Evolutionary conservation across 2,888 invertebrate genomes (phyloP), one percentile per base, ranked within the genome.

Genomic region (Drosophila diplacantha): DNA sequence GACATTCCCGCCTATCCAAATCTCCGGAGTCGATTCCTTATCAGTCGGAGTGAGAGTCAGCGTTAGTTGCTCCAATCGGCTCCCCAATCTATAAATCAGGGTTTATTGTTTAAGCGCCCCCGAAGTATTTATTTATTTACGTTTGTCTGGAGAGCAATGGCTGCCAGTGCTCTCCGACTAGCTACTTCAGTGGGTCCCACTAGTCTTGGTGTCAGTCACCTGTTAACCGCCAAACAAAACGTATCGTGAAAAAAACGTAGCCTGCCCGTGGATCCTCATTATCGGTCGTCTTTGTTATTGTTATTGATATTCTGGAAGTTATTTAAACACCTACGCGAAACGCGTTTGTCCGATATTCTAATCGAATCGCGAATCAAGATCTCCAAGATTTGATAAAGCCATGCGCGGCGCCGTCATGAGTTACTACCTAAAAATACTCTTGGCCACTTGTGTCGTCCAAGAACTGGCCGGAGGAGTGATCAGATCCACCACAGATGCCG

Each of bases 361-460:
- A 81, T 69, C 72, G 50, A 44, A 56, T 14, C 32, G 50, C 35
- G 53, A 77, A 75, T 59, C 54, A 2, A 61, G 43, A 41, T 59
- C 64, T 37, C 47, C 12, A 46, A 47, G 16, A 59, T 37, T 59
- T 66, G 72, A 75, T 74, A 64, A 63, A 55, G 44, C 52, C 66
- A 82, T 80, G 80, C 75, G 77, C 54, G 47, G 70, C 47, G 69
- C 63, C 67, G 44, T 67, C 54, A 66, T 80, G 57, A 16, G 14
- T 65, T 67, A 71, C 58, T 81, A 81, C 52, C 50, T 81, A 22
- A 81, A 81, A 76, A 72, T 81, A 61, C 60, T 83, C 7, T 68
- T 67, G 64, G 46, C 49, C 31, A 50, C 71, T 69, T 71, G 55
- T 52, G 47, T 64, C 39, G 41, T 66, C 18, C 68, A 54, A 18